Evolutionary conservation across 1,140 invertebrate species (phyloP).

Genomic region (Drosophila malerkotliana): DNA sequence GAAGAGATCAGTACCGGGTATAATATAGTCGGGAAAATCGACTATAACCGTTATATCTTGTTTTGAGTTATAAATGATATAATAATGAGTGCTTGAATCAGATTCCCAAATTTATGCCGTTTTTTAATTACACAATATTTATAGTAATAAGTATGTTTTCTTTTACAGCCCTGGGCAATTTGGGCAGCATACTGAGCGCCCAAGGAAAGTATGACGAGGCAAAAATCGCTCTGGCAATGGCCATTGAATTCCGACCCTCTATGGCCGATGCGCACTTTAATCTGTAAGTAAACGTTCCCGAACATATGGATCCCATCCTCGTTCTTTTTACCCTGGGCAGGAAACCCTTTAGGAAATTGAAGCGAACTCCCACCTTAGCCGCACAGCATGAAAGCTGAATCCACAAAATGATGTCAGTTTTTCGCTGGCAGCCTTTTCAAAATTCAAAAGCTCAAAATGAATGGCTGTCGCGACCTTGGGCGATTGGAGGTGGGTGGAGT

Average conservation of each 20-base stretch:
- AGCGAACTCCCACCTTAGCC: conserved; percentile 46
- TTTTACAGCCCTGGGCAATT: conserved; percentile 93
- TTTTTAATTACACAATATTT: too few species aligned
- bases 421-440: conserved; percentile 70
- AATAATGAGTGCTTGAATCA: too few species aligned
- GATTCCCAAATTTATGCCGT: too few species aligned
- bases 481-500: conserved; percentile 18
- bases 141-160: background rate
- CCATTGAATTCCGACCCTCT: conserved; percentile 93
- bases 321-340: background rate
- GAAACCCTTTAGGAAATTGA: conserved; percentile 48
- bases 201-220: conserved; percentile 93
- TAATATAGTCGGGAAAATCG: too few species aligned
- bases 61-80: too few species aligned
- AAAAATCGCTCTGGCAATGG: conserved; percentile 92
- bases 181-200: conserved; percentile 94
- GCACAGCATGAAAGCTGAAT: conserved; percentile 49
- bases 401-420: conserved; percentile 70
- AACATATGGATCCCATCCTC: conserved; percentile 37
- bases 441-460: conserved; percentile 82
- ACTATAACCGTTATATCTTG: too few species aligned
- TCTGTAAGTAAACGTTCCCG: conserved; percentile 91
- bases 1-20: too few species aligned
- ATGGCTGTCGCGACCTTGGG: conserved; percentile 73
- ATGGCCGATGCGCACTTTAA: conserved; percentile 99